phyloP scores from a whole-genome alignment of 2,797 vertebrate genomes.

The Siniperca obscura region DNA sequence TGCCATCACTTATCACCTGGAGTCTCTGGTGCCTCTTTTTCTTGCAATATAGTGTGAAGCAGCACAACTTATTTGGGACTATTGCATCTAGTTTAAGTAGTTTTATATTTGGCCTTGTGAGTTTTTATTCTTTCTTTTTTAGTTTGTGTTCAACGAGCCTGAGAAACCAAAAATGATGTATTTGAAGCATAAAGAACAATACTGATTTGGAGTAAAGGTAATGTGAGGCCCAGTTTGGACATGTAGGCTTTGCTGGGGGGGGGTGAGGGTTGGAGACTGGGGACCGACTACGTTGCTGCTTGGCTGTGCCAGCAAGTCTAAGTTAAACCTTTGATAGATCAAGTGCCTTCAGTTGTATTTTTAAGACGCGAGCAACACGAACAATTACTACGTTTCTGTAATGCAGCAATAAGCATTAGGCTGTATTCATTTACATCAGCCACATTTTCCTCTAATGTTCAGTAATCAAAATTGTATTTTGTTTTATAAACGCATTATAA shows the following conservation, averaged over 20 bases:
- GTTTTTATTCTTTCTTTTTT: slow-evolving; percentile 53
- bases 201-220: slow-evolving; percentile 87
- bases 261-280: slow-evolving; percentile 52
- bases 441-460: slow-evolving; percentile 72
- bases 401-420: slow-evolving; percentile 65
- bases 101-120: slow-evolving; percentile 70
- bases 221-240: slow-evolving; percentile 68
- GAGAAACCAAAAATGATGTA: slow-evolving; percentile 91
- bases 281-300: slow-evolving; percentile 82
- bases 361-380: slow-evolving; percentile 72
- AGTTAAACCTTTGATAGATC: slow-evolving; percentile 84
- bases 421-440: slow-evolving; percentile 58
- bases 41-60: slow-evolving; percentile 56
- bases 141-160: slow-evolving; percentile 70
- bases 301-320: slow-evolving; percentile 88
- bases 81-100: slow-evolving; percentile 68
- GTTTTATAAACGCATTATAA: slow-evolving; percentile 86
- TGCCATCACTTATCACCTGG: slow-evolving; percentile 43
- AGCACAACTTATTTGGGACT: slow-evolving; percentile 62
- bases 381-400: slow-evolving; percentile 74
- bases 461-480: slow-evolving; percentile 78
- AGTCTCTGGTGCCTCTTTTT: slow-evolving; percentile 60
- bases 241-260: slow-evolving; percentile 55
- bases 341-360: slow-evolving; percentile 87
- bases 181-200: slow-evolving; percentile 82